Base-by-base conservation (phyloP, 2,888 invertebrate species). In the Acrobasis repandana region DNA sequence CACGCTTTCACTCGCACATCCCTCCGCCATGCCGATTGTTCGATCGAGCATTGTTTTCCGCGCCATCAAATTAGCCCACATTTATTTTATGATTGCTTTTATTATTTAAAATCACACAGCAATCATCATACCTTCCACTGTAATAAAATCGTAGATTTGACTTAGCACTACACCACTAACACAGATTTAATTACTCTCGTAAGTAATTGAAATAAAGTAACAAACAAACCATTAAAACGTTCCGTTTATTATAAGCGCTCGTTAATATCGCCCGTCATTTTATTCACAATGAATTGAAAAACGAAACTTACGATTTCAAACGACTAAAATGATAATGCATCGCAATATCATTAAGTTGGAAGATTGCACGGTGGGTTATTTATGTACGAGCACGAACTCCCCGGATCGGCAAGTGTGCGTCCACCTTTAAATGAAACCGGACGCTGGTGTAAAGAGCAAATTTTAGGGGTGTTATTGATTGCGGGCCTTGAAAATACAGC, bases 31-130 rank as follows among this genome's bases (percentile, higher is more conserved):
- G 80, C 80, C 80, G 81, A 89, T 90, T 92, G 87, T 89, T 86
- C 75, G 71, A 83, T 85, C 85, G 73, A 72, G 72, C 82, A 89
- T 90, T 90, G 90, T 88, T 87, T 86, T 83, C 83, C 77, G 81
- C 81, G 73, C 81, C 65, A 84, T 87, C 82, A 85, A 84, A 83
- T 83, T 80, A 80, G 76, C 79, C 74, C 77, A 72, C 72, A 63
- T 63, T 77, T 79, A 82, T 83, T 83, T 83, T 80, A 82, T 80
- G 80, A 80, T 80, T 79, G 78, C 73, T 75, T 75, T 80, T 78
- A 79, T 77, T 83, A 59, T 67, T 67, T 58, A 36, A 28, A 50
- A n/a, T 38, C 4, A 18, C 20, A 15, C 15, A 38, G 20, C 56
- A 56, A 56, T 56, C 43, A 56, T 74, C 43, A 43, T 73, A 60